Percentiles rank a stretch among this genome's conserved stretches.
Evolutionary conservation across 2,888 invertebrate genomes (phyloP).

Genomic region (Belgica antarctica): DNA sequence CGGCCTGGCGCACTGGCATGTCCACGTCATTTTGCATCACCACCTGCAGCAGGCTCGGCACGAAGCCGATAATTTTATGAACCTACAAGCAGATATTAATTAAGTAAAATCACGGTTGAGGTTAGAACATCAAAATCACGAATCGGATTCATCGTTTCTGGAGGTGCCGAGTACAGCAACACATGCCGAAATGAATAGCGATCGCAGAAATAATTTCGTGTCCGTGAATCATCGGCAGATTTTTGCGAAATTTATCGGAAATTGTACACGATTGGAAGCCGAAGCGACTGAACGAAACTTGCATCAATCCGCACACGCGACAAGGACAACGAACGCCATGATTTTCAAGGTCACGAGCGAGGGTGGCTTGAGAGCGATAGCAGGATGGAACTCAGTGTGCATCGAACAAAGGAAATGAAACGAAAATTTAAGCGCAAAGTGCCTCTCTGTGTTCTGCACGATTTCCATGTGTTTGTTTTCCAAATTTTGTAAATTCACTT

Average conservation of each 20-base stretch:
- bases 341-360: constrained; percentile 35
- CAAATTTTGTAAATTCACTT: constrained; percentile 20
- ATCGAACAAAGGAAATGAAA: not conserved
- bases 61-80: constrained; percentile 94
- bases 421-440: constrained; percentile 23
- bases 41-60: constrained; percentile 88
- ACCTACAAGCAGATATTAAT: constrained; percentile 59
- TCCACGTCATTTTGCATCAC: constrained; percentile 88
- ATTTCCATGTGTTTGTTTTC: constrained; percentile 29
- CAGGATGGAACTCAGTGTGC: not conserved
- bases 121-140: constrained; percentile 8
- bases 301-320: constrained; percentile 13
- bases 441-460: not conserved
- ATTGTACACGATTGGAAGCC: constrained; percentile 1
- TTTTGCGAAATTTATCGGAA: not conserved
- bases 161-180: not conserved
- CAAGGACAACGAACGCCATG: constrained; percentile 38
- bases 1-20: constrained; percentile 91
- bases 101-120: constrained; percentile 12
- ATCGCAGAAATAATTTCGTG: too few species aligned
- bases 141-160: not conserved
- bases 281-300: constrained; percentile 27
- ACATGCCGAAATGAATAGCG: not conserved
- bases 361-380: not conserved
- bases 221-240: not conserved